These are phyloP conservation scores for Petrophora chlorosata DNA, from an alignment of 2,888 invertebrate species.

Conservation along the genomic window DNA sequence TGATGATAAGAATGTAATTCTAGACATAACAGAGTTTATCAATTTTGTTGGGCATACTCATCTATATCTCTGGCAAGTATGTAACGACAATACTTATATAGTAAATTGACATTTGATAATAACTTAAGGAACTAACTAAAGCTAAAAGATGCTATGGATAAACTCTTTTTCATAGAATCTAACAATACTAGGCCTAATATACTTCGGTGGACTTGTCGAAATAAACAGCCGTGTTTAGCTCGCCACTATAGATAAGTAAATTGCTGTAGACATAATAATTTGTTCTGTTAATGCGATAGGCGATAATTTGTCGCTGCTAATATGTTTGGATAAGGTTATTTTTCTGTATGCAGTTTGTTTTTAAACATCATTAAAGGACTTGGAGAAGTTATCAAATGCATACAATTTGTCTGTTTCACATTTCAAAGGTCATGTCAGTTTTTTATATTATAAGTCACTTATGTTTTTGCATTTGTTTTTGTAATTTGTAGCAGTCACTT, in stretches of 20 bases:
- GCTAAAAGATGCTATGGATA: no score
- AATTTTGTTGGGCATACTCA: no score
- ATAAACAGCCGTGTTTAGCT: slow-evolving; percentile 7
- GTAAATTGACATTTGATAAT: no score
- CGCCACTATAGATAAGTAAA: slow-evolving; percentile 18
- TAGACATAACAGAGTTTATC: neutral
- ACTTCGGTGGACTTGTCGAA: neutral
- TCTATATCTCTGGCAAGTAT: no score
- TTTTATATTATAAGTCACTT: no score
- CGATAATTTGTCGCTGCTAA: slow-evolving; percentile 16
- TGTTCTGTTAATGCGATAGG: slow-evolving; percentile 15
- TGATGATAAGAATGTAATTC: slow-evolving; percentile 5
- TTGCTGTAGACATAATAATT: slow-evolving; percentile 18
- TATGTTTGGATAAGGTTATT: slow-evolving; percentile 10
- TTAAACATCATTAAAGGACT: slow-evolving; percentile 5
- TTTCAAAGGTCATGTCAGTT: no score
- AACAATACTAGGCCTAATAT: neutral
- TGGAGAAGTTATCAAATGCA: neutral
- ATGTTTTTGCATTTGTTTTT: no score
- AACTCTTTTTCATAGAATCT: neutral
- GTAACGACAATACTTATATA: no score
- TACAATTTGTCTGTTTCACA: no score
- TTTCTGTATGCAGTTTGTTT: slow-evolving; percentile 4
- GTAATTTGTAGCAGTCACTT: no score
- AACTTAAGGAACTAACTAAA: no score